Evolutionary conservation across 2,113 vertebrate genomes (phyloP).

Genomic region (Malurus elegans): DNA sequence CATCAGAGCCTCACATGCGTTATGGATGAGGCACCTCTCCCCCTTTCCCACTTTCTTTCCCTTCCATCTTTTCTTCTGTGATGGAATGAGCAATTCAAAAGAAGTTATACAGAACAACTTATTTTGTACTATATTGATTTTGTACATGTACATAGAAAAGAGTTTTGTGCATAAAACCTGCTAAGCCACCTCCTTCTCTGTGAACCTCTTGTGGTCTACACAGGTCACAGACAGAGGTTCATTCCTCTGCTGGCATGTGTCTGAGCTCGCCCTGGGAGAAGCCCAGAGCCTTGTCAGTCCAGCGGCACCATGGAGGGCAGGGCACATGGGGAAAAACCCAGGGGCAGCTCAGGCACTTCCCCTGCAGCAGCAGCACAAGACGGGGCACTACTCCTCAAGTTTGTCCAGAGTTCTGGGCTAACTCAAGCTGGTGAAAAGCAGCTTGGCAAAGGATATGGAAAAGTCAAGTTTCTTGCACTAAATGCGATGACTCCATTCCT

Average conservation of each 20-base stretch:
- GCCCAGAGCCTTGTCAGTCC: neutral
- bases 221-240: neutral
- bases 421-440: neutral
- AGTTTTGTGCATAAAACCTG: neutral
- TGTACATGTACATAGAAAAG: neutral
- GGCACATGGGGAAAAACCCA: neutral
- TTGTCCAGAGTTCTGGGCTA: neutral
- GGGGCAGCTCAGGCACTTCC: neutral
- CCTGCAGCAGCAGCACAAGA: neutral
- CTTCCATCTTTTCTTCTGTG: neutral
- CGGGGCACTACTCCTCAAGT: fast-evolving
- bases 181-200: neutral
- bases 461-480: neutral
- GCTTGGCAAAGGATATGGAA: neutral
- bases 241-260: fast-evolving
- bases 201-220: neutral
- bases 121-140: neutral
- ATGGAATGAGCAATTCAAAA: neutral
- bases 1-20: neutral
- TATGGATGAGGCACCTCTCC: neutral
- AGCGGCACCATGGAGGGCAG: neutral
- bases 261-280: neutral
- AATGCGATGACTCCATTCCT: neutral
- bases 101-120: neutral
- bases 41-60: neutral